Conservation (phyloP, 2,888 invertebrate genomes). For the Oegoconia quadripuncta region DNA sequence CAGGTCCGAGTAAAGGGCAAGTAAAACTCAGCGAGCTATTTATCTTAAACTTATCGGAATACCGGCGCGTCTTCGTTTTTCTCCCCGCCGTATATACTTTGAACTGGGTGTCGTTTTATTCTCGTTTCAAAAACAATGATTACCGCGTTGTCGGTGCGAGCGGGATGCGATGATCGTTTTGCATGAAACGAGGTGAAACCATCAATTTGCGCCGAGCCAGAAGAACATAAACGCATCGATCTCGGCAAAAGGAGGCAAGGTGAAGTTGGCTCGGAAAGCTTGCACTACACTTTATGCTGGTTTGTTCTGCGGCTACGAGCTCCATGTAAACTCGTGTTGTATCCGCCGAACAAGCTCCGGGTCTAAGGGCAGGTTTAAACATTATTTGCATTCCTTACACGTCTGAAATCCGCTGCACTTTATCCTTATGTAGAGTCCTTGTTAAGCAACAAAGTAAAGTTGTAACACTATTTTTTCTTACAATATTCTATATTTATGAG, state of each 20-base stretch:
- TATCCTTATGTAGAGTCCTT: not conserved
- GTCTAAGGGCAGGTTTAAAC: conserved; percentile 6
- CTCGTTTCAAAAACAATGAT: conserved; percentile 71
- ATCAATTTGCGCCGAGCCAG: conserved; percentile 65
- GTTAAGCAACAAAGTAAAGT: not conserved
- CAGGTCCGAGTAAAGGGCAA: conserved; percentile 48
- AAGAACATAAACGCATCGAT: conserved; percentile 48
- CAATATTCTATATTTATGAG: conserved; percentile 5
- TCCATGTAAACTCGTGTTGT: conserved; percentile 45
- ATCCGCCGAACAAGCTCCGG: conserved; percentile 31
- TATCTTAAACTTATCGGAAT: conserved; percentile 74
- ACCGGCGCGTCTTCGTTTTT: conserved; percentile 62
- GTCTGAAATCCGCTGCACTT: not conserved
- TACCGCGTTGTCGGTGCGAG: conserved; percentile 63
- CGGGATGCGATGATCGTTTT: conserved; percentile 68
- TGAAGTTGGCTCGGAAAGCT: conserved; percentile 7
- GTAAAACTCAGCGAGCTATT: conserved; percentile 68
- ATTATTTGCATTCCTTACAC: conserved; percentile 10
- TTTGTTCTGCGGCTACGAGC: conserved; percentile 36
- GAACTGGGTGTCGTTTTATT: conserved; percentile 58
- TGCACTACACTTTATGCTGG: conserved; percentile 41
- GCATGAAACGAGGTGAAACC: conserved; percentile 71
- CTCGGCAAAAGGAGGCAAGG: conserved; percentile 25
- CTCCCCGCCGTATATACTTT: conserved; percentile 60
- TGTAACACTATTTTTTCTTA: not conserved